These are phyloP conservation scores for Pollenia labialis DNA, from an alignment of 2,888 invertebrate genomes.

Conservation along the genomic window DNA sequence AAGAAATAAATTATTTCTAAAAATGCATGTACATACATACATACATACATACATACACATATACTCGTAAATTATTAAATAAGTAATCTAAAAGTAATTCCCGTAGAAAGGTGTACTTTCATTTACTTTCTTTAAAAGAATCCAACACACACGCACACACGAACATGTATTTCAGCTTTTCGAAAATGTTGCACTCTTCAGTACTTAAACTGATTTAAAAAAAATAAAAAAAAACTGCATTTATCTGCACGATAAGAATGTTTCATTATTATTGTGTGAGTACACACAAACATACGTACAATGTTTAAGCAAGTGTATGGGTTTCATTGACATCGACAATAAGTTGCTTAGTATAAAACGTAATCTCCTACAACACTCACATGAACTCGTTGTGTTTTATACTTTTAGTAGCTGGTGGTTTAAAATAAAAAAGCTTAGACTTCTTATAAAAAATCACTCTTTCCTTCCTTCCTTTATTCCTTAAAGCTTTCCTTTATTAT, in stretches of 20 bases:
- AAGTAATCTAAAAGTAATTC: slow-evolving; percentile 10
- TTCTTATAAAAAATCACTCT: slow-evolving; percentile 45
- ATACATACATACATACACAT: too few species aligned
- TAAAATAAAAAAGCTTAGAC: slow-evolving; percentile 43
- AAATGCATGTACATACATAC: too few species aligned
- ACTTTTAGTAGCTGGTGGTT: neutral
- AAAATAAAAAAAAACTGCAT: slow-evolving; percentile 27
- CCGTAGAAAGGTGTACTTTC: slow-evolving; percentile 12
- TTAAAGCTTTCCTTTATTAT: slow-evolving; percentile 32
- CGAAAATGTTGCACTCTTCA: slow-evolving; percentile 20
- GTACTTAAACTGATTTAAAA: slow-evolving; percentile 20
- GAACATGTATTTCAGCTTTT: neutral
- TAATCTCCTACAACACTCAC: slow-evolving; percentile 31
- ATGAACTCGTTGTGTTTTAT: neutral
- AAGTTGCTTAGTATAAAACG: slow-evolving; percentile 38
- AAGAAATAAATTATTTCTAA: too few species aligned
- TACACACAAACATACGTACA: neutral
- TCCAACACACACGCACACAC: neutral
- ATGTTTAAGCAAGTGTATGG: neutral
- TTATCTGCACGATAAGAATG: slow-evolving; percentile 32
- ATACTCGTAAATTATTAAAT: slow-evolving; percentile 11
- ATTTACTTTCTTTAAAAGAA: neutral
- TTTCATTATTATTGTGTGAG: slow-evolving; percentile 10
- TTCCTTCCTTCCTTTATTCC: slow-evolving; percentile 42
- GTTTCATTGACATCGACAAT: slow-evolving; percentile 58